A percentile compares a stretch with the other conserved stretches of the same genome.
phyloP scores from a whole-genome alignment of 2,888 invertebrate species.

The Cerastoderma edule region DNA sequence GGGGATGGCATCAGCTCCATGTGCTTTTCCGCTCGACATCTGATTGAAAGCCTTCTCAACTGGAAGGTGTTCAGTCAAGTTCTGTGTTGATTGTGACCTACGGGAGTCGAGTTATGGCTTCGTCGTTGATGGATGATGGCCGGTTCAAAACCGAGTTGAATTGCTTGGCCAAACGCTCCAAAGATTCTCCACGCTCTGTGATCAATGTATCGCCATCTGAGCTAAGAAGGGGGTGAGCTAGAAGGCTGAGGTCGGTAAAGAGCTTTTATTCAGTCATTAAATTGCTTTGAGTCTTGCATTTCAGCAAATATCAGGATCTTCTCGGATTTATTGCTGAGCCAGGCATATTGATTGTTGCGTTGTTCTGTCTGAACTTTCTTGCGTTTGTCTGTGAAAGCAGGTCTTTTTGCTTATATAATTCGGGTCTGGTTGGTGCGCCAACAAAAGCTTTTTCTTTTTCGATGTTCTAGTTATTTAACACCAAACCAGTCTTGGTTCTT shows the following conservation, averaged over 20 bases:
- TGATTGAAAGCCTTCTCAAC: no score
- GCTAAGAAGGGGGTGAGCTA: constrained; percentile 18
- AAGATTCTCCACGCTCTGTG: no score
- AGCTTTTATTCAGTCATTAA: constrained; percentile 6
- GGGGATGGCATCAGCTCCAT: no score
- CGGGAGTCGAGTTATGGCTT: no score
- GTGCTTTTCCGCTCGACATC: no score
- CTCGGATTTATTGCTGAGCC: constrained; percentile 32
- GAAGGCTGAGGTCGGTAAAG: constrained; percentile 17
- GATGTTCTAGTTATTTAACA: constrained; percentile 3
- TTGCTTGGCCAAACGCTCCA: no score
- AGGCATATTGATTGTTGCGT: constrained; percentile 22
- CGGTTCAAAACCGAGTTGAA: constrained; percentile 38
- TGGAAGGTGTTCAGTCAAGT: no score
- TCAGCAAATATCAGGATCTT: constrained; percentile 29
- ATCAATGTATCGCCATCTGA: no score
- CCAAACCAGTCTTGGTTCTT: constrained; percentile 20
- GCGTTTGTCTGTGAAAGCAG: not conserved
- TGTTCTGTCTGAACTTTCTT: constrained; percentile 15
- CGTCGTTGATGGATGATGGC: no score
- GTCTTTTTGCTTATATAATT: not conserved
- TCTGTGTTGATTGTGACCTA: no score
- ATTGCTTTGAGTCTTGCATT: constrained; percentile 7
- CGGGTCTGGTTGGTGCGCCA: constrained; percentile 16
- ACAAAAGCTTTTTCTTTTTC: not conserved